Conservation (phyloP, 1,140 invertebrate genomes). For the Drosophila parabipectinata region DNA sequence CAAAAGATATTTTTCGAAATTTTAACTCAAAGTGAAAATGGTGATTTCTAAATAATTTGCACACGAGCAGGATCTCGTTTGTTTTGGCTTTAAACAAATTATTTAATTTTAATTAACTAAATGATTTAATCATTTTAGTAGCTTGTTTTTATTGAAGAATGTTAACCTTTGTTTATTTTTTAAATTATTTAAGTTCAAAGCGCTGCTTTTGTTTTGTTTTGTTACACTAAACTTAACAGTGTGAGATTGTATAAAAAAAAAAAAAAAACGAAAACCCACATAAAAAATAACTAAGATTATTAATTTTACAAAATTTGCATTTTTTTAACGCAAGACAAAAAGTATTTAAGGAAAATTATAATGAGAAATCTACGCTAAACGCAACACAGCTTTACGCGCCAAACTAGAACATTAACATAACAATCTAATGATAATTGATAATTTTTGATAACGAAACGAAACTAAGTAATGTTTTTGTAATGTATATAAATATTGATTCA, state of each 20-base stretch:
- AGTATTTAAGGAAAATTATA: conserved; percentile 74
- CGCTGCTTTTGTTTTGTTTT: conserved; percentile 53
- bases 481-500: conserved; percentile 60
- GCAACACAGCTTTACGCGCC: conserved; percentile 80
- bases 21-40: conserved; percentile 49
- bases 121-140: conserved; percentile 61
- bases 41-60: conserved; percentile 65
- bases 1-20: conserved; percentile 58
- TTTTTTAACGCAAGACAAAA: conserved; percentile 73
- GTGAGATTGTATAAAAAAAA: conserved; percentile 60
- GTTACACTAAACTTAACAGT: conserved; percentile 48
- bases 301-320: conserved; percentile 58
- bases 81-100: conserved; percentile 79
- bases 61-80: conserved; percentile 83
- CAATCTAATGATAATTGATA: conserved; percentile 43
- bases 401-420: conserved; percentile 78
- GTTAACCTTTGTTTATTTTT: conserved; percentile 70
- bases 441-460: conserved; percentile 37
- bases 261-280: not conserved
- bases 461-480: conserved; percentile 70
- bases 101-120: conserved; percentile 72
- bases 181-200: conserved; percentile 75
- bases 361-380: conserved; percentile 74
- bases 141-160: conserved; percentile 73
- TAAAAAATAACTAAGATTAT: conserved; percentile 45